Evolutionary conservation across 1,140 invertebrate species (phyloP), one percentile per base, ranked within the genome.

Genomic region (Drosophila sucinea): DNA sequence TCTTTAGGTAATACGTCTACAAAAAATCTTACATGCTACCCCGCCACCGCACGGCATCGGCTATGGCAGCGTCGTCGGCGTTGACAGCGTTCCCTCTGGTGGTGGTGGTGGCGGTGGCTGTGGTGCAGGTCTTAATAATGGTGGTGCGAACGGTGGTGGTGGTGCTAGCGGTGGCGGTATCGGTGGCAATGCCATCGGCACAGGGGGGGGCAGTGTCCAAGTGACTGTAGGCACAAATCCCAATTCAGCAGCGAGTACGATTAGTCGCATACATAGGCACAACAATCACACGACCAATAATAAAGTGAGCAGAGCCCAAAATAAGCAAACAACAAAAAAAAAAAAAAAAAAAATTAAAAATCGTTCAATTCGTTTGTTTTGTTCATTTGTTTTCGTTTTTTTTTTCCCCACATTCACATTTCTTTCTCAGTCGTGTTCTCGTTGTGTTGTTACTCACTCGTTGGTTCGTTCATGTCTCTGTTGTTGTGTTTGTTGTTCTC

Each of bases 251-350:
- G 74, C 90, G 81, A 91, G 85, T 91, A 91, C 90, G 85, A 91
- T 91, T 91, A 91, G 90, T 91, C 90, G 90, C 83, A 91, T 91
- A 73, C 90, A 91, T 91, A 91, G 90, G 87, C 90, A 87, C 73
- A 91, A 87, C 73, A 91, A 91, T 90, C 90, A 91, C 71, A 91
- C 90, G 73, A 51, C 44, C 44, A 90, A 80, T 68, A 91, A 89
- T 89, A 91, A 91, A 91, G 90, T 91, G 90, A 91, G 90, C 85
- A 85, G 79, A 81, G 70, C 82, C 70, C 68, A 70, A 70, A 66
- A 70, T 44, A 57, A 51, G 40, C 41, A 71, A 10, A 62, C 77
- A 54, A 67, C 40, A 41, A 69, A 65, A 83, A 47, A 51, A 60
- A 60, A 56, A 71, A 11, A 66, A 80, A 57, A 67, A 68, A 32